Conservation (phyloP, 2,797 vertebrate species). For the Chlorospingus flavigularis region DNA sequence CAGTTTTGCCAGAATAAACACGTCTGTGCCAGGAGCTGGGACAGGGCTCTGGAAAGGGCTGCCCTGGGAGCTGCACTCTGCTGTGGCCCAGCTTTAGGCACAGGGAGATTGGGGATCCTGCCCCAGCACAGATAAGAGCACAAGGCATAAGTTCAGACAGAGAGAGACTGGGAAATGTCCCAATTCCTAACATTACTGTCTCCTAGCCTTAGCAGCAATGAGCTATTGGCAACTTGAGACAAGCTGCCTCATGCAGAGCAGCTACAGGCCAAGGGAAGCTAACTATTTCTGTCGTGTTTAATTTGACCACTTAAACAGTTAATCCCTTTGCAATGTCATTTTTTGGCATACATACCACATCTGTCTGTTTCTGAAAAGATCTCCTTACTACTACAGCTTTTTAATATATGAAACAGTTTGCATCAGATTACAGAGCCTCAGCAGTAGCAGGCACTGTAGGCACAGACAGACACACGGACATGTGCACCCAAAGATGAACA, state of each 20-base stretch:
- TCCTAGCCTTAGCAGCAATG: conserved; percentile 25
- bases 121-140: background rate
- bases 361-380: conserved; percentile 46
- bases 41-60: background rate
- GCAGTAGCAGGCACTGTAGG: background rate
- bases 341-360: conserved; percentile 50
- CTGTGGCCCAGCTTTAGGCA: background rate
- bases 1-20: conserved; percentile 32
- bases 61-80: background rate
- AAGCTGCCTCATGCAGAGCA: conserved; percentile 44
- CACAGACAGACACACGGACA: background rate
- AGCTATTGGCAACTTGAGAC: conserved; percentile 54
- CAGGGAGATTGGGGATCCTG: background rate
- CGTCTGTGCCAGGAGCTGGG: background rate
- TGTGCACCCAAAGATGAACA: background rate
- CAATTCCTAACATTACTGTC: conserved; percentile 27
- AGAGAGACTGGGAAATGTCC: conserved; percentile 34
- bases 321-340: conserved; percentile 57
- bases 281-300: conserved; percentile 58
- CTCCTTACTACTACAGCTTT: conserved; percentile 39
- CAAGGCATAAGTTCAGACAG: background rate
- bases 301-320: conserved; percentile 62
- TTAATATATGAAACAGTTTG: conserved; percentile 47
- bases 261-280: conserved; percentile 52
- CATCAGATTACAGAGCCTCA: conserved; percentile 31